Percentiles rank a stretch among this genome's conserved stretches.
These are phyloP conservation scores for Megaceryle alcyon DNA, from an alignment of 2,797 vertebrate genomes.

Conservation along the genomic window DNA sequence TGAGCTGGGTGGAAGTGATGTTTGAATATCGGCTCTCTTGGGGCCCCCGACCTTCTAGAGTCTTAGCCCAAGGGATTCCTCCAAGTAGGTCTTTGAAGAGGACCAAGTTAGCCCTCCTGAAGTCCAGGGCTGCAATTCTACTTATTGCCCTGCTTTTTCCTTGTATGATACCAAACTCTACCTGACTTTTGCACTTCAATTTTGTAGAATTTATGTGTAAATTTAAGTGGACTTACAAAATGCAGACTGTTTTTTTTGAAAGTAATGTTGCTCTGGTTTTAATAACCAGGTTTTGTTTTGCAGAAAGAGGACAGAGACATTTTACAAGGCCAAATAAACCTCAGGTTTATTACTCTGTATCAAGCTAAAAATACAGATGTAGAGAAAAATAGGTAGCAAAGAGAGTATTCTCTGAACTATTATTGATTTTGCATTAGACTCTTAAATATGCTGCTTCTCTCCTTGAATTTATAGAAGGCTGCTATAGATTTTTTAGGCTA, in stretches of 20 bases:
- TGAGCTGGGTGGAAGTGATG: too few species aligned
- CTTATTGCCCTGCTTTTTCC: too few species aligned
- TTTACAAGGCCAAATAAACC: neutral
- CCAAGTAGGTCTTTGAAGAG: too few species aligned
- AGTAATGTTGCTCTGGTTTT: neutral
- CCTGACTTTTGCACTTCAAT: too few species aligned
- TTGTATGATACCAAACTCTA: too few species aligned
- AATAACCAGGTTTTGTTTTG: neutral
- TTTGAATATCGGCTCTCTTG: too few species aligned
- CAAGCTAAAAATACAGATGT: neutral
- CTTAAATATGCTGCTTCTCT: neutral
- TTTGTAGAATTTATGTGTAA: neutral
- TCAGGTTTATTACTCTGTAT: neutral
- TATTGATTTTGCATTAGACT: neutral
- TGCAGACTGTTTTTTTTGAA: fast-evolving
- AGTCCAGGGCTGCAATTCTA: too few species aligned
- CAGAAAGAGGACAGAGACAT: neutral
- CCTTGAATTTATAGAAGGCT: neutral
- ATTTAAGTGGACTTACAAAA: neutral
- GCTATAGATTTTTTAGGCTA: neutral
- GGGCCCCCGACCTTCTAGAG: too few species aligned
- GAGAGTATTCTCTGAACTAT: neutral
- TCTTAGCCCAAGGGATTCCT: too few species aligned
- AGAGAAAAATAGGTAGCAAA: neutral
- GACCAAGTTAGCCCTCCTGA: too few species aligned